Conservation (phyloP, 1,140 invertebrate genomes). For the Limonius californicus region DNA sequence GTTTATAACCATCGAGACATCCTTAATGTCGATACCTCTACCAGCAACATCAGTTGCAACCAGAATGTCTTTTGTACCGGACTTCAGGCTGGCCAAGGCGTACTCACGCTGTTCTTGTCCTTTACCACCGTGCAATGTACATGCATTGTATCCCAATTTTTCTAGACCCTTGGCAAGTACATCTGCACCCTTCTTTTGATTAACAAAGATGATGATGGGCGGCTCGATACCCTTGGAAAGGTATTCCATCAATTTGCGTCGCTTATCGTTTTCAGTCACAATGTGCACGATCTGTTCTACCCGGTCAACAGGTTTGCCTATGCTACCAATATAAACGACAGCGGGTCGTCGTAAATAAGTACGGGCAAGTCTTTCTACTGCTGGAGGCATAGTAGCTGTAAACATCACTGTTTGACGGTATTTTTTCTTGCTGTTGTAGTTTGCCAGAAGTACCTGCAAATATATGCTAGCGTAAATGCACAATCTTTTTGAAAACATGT, state of each 20-base stretch:
- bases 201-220: constrained; percentile 99
- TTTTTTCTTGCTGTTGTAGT: constrained; percentile 97
- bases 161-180: constrained; percentile 96
- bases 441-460: constrained; percentile 88
- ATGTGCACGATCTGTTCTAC: constrained; percentile 98
- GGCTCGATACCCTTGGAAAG: constrained; percentile 85
- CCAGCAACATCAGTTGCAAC: constrained; percentile 99
- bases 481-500: no score
- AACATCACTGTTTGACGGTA: constrained; percentile 99
- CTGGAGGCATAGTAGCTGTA: constrained; percentile 98
- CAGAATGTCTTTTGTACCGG: constrained; percentile 93
- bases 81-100: constrained; percentile 92
- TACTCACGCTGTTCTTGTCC: constrained; percentile 99
- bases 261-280: constrained; percentile 91
- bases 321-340: constrained; percentile 97
- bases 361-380: constrained; percentile 92
- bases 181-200: constrained; percentile 99
- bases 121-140: constrained; percentile 98
- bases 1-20: constrained; percentile 97
- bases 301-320: constrained; percentile 96
- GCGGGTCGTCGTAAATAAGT: constrained; percentile 94
- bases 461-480: no score
- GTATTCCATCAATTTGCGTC: constrained; percentile 84
- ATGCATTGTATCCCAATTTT: constrained; percentile 95
- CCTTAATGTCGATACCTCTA: constrained; percentile 99